Evolutionary conservation across 2,888 invertebrate genomes (phyloP).

Genomic region (Folsomia manolachei): DNA sequence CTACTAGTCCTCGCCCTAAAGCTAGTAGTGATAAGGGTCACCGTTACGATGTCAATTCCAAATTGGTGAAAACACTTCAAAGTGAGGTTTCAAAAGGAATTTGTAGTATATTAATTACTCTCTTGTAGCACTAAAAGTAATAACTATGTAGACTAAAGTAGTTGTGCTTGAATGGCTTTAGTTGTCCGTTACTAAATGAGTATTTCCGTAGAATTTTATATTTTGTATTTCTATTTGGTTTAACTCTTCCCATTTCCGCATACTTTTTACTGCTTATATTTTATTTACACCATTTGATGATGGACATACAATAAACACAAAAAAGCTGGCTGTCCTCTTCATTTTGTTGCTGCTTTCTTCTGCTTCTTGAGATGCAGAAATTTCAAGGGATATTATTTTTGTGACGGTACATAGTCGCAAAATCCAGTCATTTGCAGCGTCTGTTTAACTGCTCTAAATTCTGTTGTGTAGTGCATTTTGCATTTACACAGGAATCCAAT

Average conservation of each 20-base stretch:
- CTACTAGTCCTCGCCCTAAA: slow-evolving; percentile 51
- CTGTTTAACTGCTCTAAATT: too few relatives aligned
- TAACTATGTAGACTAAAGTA: slow-evolving; percentile 9
- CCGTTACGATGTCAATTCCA: slow-evolving; percentile 49
- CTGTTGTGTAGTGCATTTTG: too few relatives aligned
- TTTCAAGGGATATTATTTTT: background rate
- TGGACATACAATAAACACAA: background rate
- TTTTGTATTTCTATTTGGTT: background rate
- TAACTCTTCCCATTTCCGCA: background rate
- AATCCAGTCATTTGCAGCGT: background rate
- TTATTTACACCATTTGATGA: background rate
- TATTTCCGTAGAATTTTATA: background rate
- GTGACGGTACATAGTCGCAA: background rate
- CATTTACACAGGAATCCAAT: too few relatives aligned
- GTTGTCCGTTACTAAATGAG: background rate
- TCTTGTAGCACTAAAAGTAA: background rate
- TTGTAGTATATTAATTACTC: slow-evolving; percentile 36
- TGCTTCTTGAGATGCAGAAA: background rate
- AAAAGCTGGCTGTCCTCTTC: background rate
- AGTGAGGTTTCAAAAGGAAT: slow-evolving; percentile 50
- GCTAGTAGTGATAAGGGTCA: slow-evolving; percentile 51
- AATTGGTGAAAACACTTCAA: slow-evolving; percentile 51
- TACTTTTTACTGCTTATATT: background rate
- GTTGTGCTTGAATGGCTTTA: slow-evolving; percentile 28
- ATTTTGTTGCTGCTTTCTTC: background rate